These are phyloP conservation scores for Gymnopithys bicolor DNA, from an alignment of 2,797 vertebrate species.

Conservation along the genomic window DNA sequence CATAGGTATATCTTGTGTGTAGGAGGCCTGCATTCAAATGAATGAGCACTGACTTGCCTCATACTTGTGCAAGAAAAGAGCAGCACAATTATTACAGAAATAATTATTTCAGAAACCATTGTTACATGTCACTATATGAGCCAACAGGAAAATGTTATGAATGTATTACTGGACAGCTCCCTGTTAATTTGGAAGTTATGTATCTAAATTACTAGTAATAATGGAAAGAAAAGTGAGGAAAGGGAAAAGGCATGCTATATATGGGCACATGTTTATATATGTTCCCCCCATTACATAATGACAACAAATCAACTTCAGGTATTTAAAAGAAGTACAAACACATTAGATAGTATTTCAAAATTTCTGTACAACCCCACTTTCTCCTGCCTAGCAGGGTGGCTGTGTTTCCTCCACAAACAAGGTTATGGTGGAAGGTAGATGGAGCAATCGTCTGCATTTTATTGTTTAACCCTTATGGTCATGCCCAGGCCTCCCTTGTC, in stretches of 20 bases:
- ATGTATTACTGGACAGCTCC: not conserved
- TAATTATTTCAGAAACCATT: not conserved
- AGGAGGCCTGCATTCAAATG: not conserved
- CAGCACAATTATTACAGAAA: not conserved
- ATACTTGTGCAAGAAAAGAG: not conserved
- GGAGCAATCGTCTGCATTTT: not conserved
- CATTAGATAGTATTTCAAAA: not conserved
- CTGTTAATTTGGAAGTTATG: not conserved
- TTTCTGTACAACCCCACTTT: not conserved
- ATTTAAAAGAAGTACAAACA: not conserved
- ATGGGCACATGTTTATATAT: not conserved
- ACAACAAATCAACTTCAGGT: not conserved
- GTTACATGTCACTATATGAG: not conserved
- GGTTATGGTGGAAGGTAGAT: not conserved
- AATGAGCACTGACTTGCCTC: not conserved
- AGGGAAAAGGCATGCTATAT: not conserved
- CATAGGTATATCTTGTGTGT: not conserved
- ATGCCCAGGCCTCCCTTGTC: fast-evolving
- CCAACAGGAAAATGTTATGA: not conserved
- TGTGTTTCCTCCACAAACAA: not conserved
- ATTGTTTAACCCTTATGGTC: not conserved
- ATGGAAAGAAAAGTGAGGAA: not conserved
- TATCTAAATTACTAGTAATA: not conserved
- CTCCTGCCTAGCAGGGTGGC: not conserved
- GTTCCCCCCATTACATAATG: not conserved